phyloP scores from a whole-genome alignment of 2,888 invertebrate genomes.

The Lepidocyrtoides sp. region DNA sequence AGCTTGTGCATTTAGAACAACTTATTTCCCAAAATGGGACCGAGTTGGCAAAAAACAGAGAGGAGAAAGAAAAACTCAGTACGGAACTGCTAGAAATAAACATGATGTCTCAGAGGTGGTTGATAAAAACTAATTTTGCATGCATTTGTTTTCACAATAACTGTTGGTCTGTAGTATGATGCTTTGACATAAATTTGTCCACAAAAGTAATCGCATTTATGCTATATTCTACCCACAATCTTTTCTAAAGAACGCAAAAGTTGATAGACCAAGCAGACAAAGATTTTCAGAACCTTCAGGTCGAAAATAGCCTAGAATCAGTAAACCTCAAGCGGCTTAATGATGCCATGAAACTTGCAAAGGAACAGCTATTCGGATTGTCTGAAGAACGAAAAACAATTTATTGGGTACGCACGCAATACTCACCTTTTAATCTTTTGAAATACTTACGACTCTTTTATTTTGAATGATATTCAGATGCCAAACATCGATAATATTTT shows the following conservation, averaged over 20 bases:
- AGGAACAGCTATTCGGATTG: constrained; percentile 68
- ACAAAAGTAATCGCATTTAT: too few species aligned
- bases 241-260: constrained; percentile 54
- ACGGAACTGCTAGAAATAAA: constrained; percentile 61
- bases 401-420: constrained; percentile 76
- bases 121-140: not conserved
- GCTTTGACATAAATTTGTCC: too few species aligned
- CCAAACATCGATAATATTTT: too few species aligned
- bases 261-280: constrained; percentile 61
- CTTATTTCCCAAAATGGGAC: constrained; percentile 45
- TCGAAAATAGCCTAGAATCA: constrained; percentile 71
- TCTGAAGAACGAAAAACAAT: constrained; percentile 76
- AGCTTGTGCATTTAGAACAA: constrained; percentile 56
- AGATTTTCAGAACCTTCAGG: constrained; percentile 59
- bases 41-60: constrained; percentile 69
- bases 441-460: too few species aligned
- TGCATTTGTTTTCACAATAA: too few species aligned
- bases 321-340: constrained; percentile 67
- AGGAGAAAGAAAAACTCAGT: constrained; percentile 17
- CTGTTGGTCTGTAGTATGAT: too few species aligned
- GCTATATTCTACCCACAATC: too few species aligned
- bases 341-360: constrained; percentile 59
- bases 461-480: too few species aligned
- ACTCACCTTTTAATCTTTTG: too few species aligned
- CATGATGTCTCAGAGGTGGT: constrained; percentile 74